phyloP scores from a whole-genome alignment of 2,888 invertebrate genomes.

The Drosophila yooni region DNA sequence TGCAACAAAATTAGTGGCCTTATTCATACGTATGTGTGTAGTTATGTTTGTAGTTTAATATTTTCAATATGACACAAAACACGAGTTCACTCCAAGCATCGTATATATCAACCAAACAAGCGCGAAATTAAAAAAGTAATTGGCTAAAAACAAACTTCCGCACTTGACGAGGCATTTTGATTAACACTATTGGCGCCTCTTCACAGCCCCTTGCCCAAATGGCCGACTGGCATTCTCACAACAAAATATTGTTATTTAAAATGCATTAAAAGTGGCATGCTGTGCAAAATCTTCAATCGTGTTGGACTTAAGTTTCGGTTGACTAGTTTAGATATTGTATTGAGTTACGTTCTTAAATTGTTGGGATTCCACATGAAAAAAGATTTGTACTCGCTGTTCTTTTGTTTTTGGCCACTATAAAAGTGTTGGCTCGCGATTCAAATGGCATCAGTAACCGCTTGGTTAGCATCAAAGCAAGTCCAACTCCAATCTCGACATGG shows the following conservation, averaged over 20 bases:
- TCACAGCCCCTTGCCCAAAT: background rate
- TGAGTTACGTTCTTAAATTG: conserved; percentile 43
- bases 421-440: conserved; percentile 47
- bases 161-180: background rate
- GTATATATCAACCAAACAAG: background rate
- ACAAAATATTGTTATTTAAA: background rate
- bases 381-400: conserved; percentile 49
- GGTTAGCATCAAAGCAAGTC: conserved; percentile 43
- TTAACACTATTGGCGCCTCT: background rate
- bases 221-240: background rate
- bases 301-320: conserved; percentile 18
- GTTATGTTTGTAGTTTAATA: background rate
- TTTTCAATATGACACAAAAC: background rate
- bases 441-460: conserved; percentile 64
- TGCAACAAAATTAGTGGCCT: conserved; percentile 1
- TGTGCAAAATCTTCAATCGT: background rate
- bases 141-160: background rate
- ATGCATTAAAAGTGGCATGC: background rate
- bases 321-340: conserved; percentile 48
- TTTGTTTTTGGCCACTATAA: conserved; percentile 66
- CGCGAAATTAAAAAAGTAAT: conserved; percentile 14
- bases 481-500: conserved; percentile 45
- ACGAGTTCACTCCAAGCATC: background rate
- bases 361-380: conserved; percentile 27
- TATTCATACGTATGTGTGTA: background rate